Percentiles rank a stretch among this genome's conserved stretches.
Conservation (phyloP, 37 sponge, comb jelly and placozoan genomes). For the Axinella damicornis region DNA sequence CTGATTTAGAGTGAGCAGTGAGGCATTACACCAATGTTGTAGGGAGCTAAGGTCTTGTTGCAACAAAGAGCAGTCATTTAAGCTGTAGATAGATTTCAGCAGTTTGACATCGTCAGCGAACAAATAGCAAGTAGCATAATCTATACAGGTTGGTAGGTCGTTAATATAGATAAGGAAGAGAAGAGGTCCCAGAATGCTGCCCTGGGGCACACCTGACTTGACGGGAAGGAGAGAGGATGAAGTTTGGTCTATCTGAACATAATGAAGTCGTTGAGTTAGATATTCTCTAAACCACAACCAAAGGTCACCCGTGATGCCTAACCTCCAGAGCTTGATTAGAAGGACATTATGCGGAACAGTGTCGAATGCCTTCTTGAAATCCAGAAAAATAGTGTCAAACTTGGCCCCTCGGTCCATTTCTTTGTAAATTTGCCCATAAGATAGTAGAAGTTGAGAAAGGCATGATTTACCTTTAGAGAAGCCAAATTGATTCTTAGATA, state of each 20-base stretch:
- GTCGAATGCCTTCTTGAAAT: conserved; percentile 59
- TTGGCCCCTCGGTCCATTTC: not conserved
- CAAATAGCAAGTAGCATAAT: not conserved
- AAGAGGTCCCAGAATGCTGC: conserved; percentile 42
- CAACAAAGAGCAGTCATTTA: not conserved
- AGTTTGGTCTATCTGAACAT: not conserved
- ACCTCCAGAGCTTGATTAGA: conserved; percentile 24
- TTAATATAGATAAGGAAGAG: conserved; percentile 12
- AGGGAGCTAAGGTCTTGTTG: conserved; percentile 18
- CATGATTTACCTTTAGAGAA: not conserved
- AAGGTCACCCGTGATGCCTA: conserved; percentile 39
- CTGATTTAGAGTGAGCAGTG: too few species aligned
- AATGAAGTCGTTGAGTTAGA: conserved; percentile 8
- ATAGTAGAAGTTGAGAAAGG: conserved; percentile 5
- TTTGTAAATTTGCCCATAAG: not conserved
- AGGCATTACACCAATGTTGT: too few species aligned
- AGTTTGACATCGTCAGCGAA: conserved; percentile 42
- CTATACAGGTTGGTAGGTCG: conserved; percentile 6
- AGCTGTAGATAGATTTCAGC: not conserved
- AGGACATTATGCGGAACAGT: conserved; percentile 55
- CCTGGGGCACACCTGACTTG: conserved; percentile 44
- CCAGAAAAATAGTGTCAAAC: conserved; percentile 28
- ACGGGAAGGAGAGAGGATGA: conserved; percentile 4
- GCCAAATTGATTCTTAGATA: conserved; percentile 31
- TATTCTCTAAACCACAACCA: conserved; percentile 23